Evolutionary conservation across 2,113 vertebrate genomes (phyloP).

Genomic region (Epinephelus lanceolatus): DNA sequence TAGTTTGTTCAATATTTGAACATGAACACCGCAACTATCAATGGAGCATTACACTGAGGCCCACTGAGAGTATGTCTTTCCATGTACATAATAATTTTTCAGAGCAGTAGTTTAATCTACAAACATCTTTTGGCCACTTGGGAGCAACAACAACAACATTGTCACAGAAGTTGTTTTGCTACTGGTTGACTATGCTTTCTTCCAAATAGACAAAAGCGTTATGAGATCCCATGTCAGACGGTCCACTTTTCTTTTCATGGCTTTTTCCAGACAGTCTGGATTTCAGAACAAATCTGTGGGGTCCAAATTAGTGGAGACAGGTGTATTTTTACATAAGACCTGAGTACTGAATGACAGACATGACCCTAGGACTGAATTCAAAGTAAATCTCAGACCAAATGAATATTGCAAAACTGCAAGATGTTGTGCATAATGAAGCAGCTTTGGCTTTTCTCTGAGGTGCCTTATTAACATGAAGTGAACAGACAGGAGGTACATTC

Average conservation of each 20-base stretch:
- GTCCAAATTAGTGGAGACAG: constrained; percentile 18
- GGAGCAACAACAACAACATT: background rate
- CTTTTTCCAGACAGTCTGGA: background rate
- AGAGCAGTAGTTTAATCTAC: background rate
- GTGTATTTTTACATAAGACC: constrained; percentile 12
- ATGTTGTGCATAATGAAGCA: constrained; percentile 34
- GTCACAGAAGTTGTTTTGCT: background rate
- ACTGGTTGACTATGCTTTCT: background rate
- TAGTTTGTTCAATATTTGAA: background rate
- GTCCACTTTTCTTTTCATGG: background rate
- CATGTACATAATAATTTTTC: background rate
- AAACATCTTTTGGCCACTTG: background rate
- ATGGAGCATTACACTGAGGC: background rate
- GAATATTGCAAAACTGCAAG: constrained; percentile 33
- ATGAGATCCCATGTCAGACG: background rate
- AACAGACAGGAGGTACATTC: constrained; percentile 2
- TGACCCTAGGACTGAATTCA: background rate
- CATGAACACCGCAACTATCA: background rate
- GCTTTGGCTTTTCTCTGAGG: constrained; percentile 21
- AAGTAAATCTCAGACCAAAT: constrained; percentile 46
- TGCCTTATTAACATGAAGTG: constrained; percentile 35
- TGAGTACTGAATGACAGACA: constrained; percentile 1
- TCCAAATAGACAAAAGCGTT: background rate
- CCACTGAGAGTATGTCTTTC: background rate
- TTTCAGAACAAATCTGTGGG: background rate